Conservation (phyloP, 2,113 vertebrate genomes). For the Cichladusa arquata region DNA sequence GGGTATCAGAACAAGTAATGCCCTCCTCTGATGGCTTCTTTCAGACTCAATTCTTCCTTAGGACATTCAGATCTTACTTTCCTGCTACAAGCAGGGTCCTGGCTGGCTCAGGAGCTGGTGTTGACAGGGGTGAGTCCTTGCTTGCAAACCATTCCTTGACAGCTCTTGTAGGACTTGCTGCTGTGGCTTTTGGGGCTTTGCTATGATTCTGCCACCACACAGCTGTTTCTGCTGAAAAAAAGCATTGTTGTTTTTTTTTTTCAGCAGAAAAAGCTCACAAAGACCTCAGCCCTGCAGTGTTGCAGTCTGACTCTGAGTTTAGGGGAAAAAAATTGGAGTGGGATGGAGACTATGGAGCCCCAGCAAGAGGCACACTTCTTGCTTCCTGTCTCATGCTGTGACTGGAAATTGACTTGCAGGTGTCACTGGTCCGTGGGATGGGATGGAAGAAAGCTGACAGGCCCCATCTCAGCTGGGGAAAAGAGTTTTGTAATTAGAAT, state of each 20-base stretch:
- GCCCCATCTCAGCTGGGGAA: not conserved
- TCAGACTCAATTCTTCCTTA: not conserved
- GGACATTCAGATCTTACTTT: not conserved
- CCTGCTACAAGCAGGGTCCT: not conserved
- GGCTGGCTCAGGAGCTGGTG: not conserved
- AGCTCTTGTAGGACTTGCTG: not conserved
- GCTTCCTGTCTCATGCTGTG: not conserved
- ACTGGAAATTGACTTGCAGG: not conserved
- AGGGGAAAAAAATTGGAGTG: accelerated
- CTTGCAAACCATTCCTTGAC: not conserved
- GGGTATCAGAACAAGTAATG: not conserved
- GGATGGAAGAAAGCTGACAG: not conserved
- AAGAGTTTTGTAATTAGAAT: not conserved
- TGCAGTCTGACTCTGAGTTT: not conserved
- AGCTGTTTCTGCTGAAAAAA: not conserved
- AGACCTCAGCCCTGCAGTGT: not conserved
- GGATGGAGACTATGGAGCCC: not conserved
- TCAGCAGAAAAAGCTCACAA: not conserved
- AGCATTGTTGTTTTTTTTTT: not conserved
- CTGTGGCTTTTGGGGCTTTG: not conserved
- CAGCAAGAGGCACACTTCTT: not conserved
- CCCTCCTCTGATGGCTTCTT: not conserved
- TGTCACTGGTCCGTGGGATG: not conserved
- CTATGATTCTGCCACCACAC: not conserved
- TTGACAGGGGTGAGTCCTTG: not conserved